These are phyloP conservation scores for Rhagologus leucostigma DNA, from an alignment of 2,113 vertebrate species.

Conservation along the genomic window DNA sequence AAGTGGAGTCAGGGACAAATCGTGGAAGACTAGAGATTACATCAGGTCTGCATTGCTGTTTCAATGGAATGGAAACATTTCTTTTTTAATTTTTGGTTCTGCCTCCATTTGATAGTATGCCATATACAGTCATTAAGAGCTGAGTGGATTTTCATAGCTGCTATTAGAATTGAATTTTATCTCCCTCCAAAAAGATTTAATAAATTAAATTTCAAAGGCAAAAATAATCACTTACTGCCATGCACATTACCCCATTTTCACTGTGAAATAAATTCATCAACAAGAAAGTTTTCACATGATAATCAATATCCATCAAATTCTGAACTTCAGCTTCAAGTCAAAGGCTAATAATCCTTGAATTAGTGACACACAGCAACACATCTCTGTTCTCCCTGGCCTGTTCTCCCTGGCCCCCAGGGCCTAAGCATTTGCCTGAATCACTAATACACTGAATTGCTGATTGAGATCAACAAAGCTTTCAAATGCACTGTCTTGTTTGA, in stretches of 20 bases:
- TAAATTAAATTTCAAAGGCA: conserved; percentile 28
- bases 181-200: not conserved
- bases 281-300: not conserved
- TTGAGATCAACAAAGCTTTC: conserved; percentile 49
- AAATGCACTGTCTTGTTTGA: conserved; percentile 8
- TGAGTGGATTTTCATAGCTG: conserved; percentile 21
- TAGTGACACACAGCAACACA: not conserved
- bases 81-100: not conserved
- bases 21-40: not conserved
- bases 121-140: not conserved
- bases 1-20: not conserved
- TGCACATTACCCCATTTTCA: not conserved
- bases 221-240: not conserved
- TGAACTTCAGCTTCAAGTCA: not conserved
- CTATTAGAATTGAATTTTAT: conserved; percentile 19
- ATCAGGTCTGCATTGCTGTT: not conserved
- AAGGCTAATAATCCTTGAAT: not conserved
- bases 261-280: not conserved
- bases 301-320: conserved; percentile 1
- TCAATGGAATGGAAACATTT: not conserved
- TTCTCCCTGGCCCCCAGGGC: not conserved
- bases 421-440: not conserved
- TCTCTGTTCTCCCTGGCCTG: not conserved
- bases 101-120: not conserved
- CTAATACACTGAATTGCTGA: conserved; percentile 39